Evolutionary conservation across 2,113 vertebrate species (phyloP).

Genomic region (Phocoena sinus): DNA sequence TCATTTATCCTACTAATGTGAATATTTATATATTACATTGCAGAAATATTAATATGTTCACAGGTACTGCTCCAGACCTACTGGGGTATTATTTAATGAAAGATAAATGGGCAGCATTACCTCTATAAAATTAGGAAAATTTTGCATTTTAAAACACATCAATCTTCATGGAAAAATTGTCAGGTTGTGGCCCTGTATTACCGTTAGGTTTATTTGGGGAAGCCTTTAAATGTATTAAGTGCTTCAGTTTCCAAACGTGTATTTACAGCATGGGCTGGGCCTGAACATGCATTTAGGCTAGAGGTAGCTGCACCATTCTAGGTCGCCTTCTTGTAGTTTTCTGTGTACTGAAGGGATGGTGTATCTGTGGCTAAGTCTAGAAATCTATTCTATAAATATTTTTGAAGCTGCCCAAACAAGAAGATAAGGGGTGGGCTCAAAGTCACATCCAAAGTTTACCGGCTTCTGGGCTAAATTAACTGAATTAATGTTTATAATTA

Average conservation of each 20-base stretch:
- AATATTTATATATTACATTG: not conserved
- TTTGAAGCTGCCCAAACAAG: slow-evolving; percentile 2
- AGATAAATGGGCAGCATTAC: not conserved
- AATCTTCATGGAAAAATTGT: not conserved
- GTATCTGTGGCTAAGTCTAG: not conserved
- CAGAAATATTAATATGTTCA: not conserved
- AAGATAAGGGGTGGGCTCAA: not conserved
- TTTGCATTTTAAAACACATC: not conserved
- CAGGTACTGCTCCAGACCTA: not conserved
- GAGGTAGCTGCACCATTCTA: not conserved
- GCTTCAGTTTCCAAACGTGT: not conserved
- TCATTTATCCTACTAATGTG: not conserved
- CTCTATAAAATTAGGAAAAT: not conserved
- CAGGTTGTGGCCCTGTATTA: not conserved
- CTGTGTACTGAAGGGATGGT: not conserved
- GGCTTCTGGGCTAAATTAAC: not conserved
- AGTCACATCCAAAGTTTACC: not conserved
- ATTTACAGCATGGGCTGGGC: not conserved
- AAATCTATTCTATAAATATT: not conserved
- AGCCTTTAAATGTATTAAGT: not conserved
- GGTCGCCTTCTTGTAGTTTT: not conserved
- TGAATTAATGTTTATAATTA: not conserved
- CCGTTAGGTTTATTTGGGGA: not conserved
- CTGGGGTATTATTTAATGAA: not conserved
- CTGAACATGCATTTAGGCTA: not conserved